Evolutionary conservation across 2,113 vertebrate genomes (phyloP).

Genomic region (Meles meles): DNA sequence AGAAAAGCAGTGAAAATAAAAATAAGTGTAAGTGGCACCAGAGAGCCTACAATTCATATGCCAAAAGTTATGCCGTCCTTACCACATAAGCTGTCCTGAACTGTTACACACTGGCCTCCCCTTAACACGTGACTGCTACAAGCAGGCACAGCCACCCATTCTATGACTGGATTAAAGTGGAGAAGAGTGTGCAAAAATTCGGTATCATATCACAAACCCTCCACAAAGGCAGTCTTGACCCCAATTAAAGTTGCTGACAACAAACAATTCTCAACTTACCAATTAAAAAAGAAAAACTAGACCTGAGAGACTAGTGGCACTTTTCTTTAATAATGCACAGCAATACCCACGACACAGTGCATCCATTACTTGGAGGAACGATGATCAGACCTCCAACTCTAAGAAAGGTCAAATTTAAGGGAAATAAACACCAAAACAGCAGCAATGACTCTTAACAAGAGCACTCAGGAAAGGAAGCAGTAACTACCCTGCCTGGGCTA

Average conservation of each 20-base stretch:
- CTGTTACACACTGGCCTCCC: neutral
- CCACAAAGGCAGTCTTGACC: neutral
- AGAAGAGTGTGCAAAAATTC: neutral
- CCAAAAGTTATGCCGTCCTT: neutral
- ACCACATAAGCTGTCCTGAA: neutral
- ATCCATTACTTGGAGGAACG: neutral
- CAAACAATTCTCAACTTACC: slow-evolving; percentile 52
- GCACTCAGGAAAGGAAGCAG: neutral
- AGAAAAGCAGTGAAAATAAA: neutral
- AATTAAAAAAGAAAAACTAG: slow-evolving; percentile 67
- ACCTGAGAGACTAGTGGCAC: slow-evolving; percentile 37
- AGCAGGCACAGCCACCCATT: neutral
- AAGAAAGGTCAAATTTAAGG: slow-evolving; percentile 9
- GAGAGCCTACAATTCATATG: neutral
- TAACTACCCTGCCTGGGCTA: neutral
- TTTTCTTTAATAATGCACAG: slow-evolving; percentile 26
- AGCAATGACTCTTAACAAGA: neutral
- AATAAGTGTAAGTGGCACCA: neutral
- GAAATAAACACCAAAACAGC: neutral
- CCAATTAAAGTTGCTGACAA: slow-evolving; percentile 67
- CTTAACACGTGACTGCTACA: neutral
- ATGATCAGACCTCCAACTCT: neutral
- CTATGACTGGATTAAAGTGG: neutral
- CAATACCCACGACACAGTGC: slow-evolving; percentile 34
- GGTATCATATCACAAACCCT: neutral